These are phyloP conservation scores for Gambelia wislizenii DNA, from an alignment of 2,797 vertebrate species.

Conservation along the genomic window DNA sequence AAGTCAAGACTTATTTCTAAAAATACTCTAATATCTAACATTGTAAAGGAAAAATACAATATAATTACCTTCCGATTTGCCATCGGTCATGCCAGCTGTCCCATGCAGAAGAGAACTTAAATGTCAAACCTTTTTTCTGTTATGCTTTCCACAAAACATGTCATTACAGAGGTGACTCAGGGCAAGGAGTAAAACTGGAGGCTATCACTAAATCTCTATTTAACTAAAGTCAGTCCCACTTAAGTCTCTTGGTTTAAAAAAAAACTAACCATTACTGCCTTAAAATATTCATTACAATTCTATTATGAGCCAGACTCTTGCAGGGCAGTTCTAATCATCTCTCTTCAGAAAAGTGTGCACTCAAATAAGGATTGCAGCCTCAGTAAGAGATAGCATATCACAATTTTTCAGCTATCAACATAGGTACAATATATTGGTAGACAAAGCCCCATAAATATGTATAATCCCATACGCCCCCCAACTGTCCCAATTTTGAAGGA, in stretches of 20 bases:
- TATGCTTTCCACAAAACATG: constrained; percentile 58
- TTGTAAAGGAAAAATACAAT: constrained; percentile 38
- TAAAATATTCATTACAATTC: constrained; percentile 52
- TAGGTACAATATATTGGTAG: background rate
- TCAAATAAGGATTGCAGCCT: too few relatives aligned
- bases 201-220: constrained; percentile 57
- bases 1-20: background rate
- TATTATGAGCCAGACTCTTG: constrained; percentile 10
- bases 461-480: too few relatives aligned
- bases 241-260: constrained; percentile 48
- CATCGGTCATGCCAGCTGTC: constrained; percentile 51
- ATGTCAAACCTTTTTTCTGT: constrained; percentile 44
- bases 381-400: background rate
- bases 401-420: background rate
- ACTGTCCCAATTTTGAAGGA: too few relatives aligned
- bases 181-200: constrained; percentile 65
- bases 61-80: constrained; percentile 67
- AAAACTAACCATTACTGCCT: constrained; percentile 52
- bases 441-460: background rate
- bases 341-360: background rate
- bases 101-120: constrained; percentile 57
- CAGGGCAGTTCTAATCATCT: background rate
- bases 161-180: constrained; percentile 72
- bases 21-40: constrained; percentile 32
- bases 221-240: constrained; percentile 53